A percentile compares a stretch with the other conserved stretches of the same genome.
phyloP scores from a whole-genome alignment of 2,797 vertebrate species.

The Avahi laniger region DNA sequence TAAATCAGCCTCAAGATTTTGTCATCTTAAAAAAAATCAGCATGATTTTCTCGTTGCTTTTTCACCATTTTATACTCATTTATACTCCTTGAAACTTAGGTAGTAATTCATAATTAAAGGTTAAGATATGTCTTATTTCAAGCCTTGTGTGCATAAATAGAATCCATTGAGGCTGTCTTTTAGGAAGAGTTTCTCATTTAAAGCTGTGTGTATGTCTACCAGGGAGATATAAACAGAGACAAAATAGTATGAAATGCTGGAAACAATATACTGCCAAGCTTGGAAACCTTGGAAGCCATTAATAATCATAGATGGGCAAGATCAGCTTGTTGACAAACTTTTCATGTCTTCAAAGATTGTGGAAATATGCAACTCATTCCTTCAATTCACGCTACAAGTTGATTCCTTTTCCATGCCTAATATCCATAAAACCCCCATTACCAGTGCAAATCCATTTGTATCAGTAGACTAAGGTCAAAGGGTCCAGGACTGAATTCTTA shows the following conservation, averaged over 20 bases:
- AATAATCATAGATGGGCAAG: constrained; percentile 68
- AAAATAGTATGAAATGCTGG: constrained; percentile 73
- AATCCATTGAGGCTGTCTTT: constrained; percentile 71
- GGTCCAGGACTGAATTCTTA: constrained; percentile 17
- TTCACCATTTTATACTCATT: background rate
- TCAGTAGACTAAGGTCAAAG: constrained; percentile 32
- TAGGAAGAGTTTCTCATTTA: constrained; percentile 79
- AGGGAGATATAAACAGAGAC: constrained; percentile 73
- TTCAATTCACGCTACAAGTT: background rate
- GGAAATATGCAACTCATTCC: constrained; percentile 7
- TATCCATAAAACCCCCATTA: constrained; percentile 54
- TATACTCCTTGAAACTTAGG: constrained; percentile 67
- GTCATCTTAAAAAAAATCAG: constrained; percentile 70
- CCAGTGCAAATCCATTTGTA: constrained; percentile 31
- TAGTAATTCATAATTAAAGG: constrained; percentile 83
- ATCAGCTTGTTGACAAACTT: constrained; percentile 32
- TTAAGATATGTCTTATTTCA: constrained; percentile 78
- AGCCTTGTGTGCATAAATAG: constrained; percentile 74
- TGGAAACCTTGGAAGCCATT: constrained; percentile 62
- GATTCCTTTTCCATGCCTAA: constrained; percentile 25
- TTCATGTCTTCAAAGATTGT: constrained; percentile 28
- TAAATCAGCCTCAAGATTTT: constrained; percentile 78
- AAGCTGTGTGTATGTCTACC: constrained; percentile 59
- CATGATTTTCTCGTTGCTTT: constrained; percentile 58
- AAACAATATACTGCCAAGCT: constrained; percentile 42